Base-by-base conservation (phyloP, 92 coral and sea anemone species). In the Zoanthus sociatus region DNA sequence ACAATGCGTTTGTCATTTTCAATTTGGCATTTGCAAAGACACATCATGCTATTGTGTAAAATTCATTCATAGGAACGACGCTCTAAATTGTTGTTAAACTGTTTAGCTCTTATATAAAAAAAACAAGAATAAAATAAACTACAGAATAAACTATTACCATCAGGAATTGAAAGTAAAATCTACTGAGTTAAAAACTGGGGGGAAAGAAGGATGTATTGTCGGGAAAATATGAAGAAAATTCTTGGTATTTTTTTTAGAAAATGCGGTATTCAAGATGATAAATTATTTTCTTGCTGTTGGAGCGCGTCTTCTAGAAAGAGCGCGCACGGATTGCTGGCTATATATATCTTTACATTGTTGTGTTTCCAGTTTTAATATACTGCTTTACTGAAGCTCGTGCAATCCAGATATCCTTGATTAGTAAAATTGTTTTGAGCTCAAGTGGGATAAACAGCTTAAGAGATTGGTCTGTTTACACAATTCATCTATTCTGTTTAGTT, bases 1-100 rank as follows among this genome's bases (percentile, higher is more conserved):
- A 81, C 85, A 81, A 64, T 64, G 73, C 12, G 44, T 20, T 63
- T 81, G 85, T 81, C 75, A 81, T 63, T 37, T 81, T 66, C 56
- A 81, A 81, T 81, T 81, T 66, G 61, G 85, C 53, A 50, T 64
- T 81, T 81, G 21, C 64, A 44, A 46, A 18, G 37, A 66, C 74
- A 68, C 31, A 64, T 81, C 64, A 66, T 11, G 75, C 45, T 47
- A 81, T 66, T 81, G 85, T 81, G 18, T 46, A 81, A 81, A 63
- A 45, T 20, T 81, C 85, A 47, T 7, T 60, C 63, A 46, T 30
- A 60, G 45, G 47, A 81, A 46, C 11, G 56, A 61, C 45, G 60
- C 75, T 9, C 45, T 56, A 46, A 66, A 46, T 56, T 45, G 21
- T 45, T 81, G 53, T 79, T 54, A 79, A n/a, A 13, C 66, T 58